A percentile compares a stretch with the other conserved stretches of the same genome.
phyloP scores from a whole-genome alignment of 2,797 vertebrate genomes.

The Gallirallus australis region DNA sequence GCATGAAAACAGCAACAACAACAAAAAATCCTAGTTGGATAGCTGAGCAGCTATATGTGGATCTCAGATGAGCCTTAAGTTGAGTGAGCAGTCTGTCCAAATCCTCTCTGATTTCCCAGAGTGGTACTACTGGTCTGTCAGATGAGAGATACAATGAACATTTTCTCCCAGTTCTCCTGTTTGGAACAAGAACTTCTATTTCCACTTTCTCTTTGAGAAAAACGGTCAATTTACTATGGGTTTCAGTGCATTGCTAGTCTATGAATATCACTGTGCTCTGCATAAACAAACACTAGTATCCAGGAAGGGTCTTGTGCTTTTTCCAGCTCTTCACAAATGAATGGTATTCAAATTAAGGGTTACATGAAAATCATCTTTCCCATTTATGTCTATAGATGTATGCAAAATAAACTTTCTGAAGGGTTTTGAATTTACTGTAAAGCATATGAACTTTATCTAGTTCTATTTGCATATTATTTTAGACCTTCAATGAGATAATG shows the following conservation, averaged over 20 bases:
- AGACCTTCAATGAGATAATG: constrained; percentile 49
- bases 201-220: constrained; percentile 41
- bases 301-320: not conserved
- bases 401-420: constrained; percentile 4
- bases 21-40: not conserved
- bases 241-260: not conserved
- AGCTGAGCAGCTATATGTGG: not conserved
- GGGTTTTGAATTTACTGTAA: not conserved
- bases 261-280: not conserved
- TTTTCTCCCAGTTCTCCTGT: constrained; percentile 13
- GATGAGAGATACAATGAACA: constrained; percentile 44
- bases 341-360: not conserved
- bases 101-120: constrained; percentile 63
- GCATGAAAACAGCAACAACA: not conserved
- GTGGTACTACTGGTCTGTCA: constrained; percentile 33
- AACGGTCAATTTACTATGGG: constrained; percentile 9
- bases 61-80: constrained; percentile 57
- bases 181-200: constrained; percentile 19
- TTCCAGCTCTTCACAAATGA: not conserved
- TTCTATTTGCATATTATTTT: constrained; percentile 36
- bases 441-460: not conserved
- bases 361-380: constrained; percentile 30
- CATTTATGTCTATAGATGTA: not conserved
- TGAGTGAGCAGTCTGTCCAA: constrained; percentile 52
- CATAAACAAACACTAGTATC: constrained; percentile 20